Evolutionary conservation across 2,888 invertebrate genomes (phyloP), one percentile per base, ranked within the genome.

Genomic region (Mesochorus sp.): DNA sequence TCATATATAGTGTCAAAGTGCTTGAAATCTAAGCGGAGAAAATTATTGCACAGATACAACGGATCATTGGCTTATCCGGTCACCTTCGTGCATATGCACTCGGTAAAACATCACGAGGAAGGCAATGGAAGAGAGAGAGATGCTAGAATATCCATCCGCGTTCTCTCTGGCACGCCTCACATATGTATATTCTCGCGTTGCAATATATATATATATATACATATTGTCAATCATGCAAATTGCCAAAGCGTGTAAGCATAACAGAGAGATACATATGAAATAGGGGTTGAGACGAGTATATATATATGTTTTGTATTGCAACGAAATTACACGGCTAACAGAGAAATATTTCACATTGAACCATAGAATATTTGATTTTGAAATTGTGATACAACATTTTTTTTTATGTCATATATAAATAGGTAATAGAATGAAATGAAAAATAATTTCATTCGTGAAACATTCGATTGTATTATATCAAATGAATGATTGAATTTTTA

Each of bases 191-290:
- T 47, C 70, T n/a, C 28, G 44, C 53, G 42, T 31, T 62, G 57
- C 70, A 61, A 74, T 80, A 74, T 47, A n/a, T n/a, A n/a, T n/a
- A n/a, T n/a, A n/a, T n/a, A n/a, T n/a, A n/a, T n/a, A n/a, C n/a
- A n/a, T n/a, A 71, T 51, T 74, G 77, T 77, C 74, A 80, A 80
- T 80, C 77, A 80, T 80, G 77, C 80, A 80, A 80, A 80, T 80
- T 71, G 59, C 47, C 42, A 67, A 67, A 62, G 64, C 66, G 59
- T 62, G 72, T 49, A 70, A 64, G 53, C 53, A 62, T 8, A 37
- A 51, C 53, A 31, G 21, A 21, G 53, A 44, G 44, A 47, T 31
- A 34, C 39, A 51, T 51, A 28, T 47, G 44, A 51, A 66, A 37
- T 47, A 44, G 47, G 19, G n/a, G n/a, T n/a, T n/a, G n/a, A n/a